phyloP scores from a whole-genome alignment of 2,797 vertebrate genomes.

The Ctenopoma multispine region DNA sequence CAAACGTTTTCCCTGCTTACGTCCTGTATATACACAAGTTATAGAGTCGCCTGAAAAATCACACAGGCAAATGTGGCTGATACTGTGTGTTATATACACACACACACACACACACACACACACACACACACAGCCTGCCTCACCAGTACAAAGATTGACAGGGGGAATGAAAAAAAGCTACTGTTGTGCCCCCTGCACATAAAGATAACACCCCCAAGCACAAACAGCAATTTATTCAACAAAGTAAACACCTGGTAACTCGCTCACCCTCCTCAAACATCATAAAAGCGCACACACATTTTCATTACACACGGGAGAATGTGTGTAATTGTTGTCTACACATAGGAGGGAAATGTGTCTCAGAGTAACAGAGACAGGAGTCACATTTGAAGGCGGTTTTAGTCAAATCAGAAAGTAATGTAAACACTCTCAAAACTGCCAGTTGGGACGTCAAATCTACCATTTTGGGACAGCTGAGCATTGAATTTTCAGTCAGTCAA shows the following conservation, averaged over 20 bases:
- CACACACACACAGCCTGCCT: conserved; percentile 7
- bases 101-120: conserved; percentile 6
- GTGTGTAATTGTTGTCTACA: background rate
- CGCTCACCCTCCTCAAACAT: conserved; percentile 29
- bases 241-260: conserved; percentile 67
- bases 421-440: conserved; percentile 1
- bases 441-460: conserved; percentile 18
- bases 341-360: background rate
- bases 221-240: conserved; percentile 49
- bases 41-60: conserved; percentile 19
- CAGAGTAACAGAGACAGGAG: background rate
- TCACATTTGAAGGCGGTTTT: background rate
- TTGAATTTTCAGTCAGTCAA: conserved; percentile 15
- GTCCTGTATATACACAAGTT: conserved; percentile 22
- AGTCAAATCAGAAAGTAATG: background rate
- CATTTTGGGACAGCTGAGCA: background rate
- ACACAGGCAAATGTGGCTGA: conserved; percentile 27
- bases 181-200: conserved; percentile 12
- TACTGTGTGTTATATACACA: too few relatives aligned
- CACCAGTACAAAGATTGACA: conserved; percentile 11
- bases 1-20: background rate
- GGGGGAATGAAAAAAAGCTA: conserved; percentile 11
- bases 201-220: conserved; percentile 38
- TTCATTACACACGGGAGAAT: conserved; percentile 28
- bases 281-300: conserved; percentile 28